phyloP scores from a whole-genome alignment of 2,113 vertebrate genomes.

The Hyperoodon ampullatus region DNA sequence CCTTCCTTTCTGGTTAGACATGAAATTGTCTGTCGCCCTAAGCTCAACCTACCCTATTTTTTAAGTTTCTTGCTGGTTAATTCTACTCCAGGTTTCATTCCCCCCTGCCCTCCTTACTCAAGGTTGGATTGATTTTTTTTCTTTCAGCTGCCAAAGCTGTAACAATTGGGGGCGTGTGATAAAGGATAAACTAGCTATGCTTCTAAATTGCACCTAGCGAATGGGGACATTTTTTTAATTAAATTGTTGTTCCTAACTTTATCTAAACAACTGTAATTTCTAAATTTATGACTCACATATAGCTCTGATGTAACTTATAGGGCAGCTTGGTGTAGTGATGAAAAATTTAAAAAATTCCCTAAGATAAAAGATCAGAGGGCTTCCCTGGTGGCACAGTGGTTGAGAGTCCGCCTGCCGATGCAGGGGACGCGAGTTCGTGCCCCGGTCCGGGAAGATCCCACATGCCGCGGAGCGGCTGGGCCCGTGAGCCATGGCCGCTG shows the following conservation, averaged over 20 bases:
- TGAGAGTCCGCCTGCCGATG: no score
- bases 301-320: not conserved
- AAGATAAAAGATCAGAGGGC: not conserved
- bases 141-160: constrained; percentile 33
- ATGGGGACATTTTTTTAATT: not conserved
- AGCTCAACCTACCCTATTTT: not conserved
- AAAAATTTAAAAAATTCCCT: not conserved
- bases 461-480: no score
- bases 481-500: no score
- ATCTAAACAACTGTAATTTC: constrained; percentile 54
- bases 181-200: not conserved
- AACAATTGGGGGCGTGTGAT: not conserved
- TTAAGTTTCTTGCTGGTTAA: constrained; percentile 34
- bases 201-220: constrained; percentile 4
- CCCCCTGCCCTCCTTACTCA: not conserved
- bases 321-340: not conserved
- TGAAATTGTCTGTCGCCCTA: constrained; percentile 25
- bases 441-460: no score
- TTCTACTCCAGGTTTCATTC: constrained; percentile 40
- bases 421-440: no score
- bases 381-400: not conserved
- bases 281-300: constrained; percentile 29
- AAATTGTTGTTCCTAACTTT: not conserved
- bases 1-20: not conserved
- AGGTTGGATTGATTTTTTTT: not conserved